These are phyloP conservation scores for Ctenosaura bakeri DNA, from an alignment of 2,797 vertebrate genomes.

Conservation along the genomic window DNA sequence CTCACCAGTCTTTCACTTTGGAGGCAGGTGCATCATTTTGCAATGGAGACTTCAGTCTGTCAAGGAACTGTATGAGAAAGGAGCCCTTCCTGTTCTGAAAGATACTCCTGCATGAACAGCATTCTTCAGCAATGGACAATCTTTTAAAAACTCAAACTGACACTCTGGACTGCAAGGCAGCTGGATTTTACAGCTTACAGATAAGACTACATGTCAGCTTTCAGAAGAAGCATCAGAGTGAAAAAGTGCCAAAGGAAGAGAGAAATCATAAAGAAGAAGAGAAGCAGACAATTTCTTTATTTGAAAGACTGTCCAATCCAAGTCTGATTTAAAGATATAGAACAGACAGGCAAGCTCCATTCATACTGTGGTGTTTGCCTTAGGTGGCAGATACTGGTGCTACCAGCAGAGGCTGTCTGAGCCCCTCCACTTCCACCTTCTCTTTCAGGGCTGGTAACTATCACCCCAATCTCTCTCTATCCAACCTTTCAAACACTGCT, in stretches of 20 bases:
- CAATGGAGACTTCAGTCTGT: no score
- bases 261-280: not conserved
- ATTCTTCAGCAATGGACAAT: not conserved
- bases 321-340: not conserved
- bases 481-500: no score
- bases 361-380: not conserved
- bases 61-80: not conserved
- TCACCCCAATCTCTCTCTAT: no score
- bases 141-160: not conserved
- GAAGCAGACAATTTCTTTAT: not conserved
- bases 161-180: not conserved
- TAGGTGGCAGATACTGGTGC: not conserved
- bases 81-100: not conserved
- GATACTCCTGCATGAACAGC: not conserved
- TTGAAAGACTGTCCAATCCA: not conserved
- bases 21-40: not conserved
- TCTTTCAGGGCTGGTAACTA: no score
- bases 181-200: not conserved
- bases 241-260: not conserved
- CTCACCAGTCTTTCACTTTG: not conserved
- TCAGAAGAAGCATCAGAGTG: not conserved
- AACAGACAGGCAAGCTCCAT: not conserved
- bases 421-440: no score
- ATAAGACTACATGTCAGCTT: not conserved
- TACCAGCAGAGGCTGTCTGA: no score